A percentile compares a stretch with the other conserved stretches of the same genome.
These are phyloP conservation scores for Drosophila greeni DNA, from an alignment of 2,888 invertebrate species.

Conservation along the genomic window DNA sequence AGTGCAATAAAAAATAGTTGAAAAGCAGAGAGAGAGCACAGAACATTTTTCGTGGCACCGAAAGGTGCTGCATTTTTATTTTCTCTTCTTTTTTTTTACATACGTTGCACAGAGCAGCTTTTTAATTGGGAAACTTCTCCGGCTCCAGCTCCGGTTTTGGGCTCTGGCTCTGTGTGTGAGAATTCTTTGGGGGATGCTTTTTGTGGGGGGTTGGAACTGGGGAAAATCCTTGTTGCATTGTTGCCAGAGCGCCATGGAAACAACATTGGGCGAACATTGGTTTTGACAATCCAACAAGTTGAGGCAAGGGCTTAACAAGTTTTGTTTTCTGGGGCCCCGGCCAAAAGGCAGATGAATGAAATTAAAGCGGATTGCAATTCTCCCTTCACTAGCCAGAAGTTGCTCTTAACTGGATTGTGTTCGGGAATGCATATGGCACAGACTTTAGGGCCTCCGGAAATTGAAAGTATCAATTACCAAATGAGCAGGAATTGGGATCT, in stretches of 20 bases:
- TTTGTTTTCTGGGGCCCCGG: conserved; percentile 27
- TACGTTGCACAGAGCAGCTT: conserved; percentile 31
- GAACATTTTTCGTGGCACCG: conserved; percentile 37
- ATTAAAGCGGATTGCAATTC: conserved; percentile 26
- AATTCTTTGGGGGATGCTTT: neutral
- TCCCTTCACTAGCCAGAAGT: conserved; percentile 19
- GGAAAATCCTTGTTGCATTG: conserved; percentile 35
- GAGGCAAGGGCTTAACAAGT: conserved; percentile 37
- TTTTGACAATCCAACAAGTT: conserved; percentile 57
- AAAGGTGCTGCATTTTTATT: conserved; percentile 26
- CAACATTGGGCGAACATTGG: conserved; percentile 33
- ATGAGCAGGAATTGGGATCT: neutral
- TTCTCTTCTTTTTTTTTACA: conserved; percentile 11
- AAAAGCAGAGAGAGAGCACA: conserved; percentile 31
- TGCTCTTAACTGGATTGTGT: conserved; percentile 23
- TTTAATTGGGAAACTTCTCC: conserved; percentile 48
- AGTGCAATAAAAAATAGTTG: conserved; percentile 21
- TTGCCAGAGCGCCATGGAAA: conserved; percentile 35
- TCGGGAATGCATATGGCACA: neutral
- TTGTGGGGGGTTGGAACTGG: neutral
- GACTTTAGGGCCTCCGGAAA: conserved; percentile 8
- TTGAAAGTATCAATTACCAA: conserved; percentile 9
- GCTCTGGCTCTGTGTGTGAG: neutral
- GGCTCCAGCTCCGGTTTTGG: neutral
- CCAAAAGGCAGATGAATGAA: conserved; percentile 30